phyloP scores from a whole-genome alignment of 2,797 vertebrate genomes.

The Fringilla coelebs region DNA sequence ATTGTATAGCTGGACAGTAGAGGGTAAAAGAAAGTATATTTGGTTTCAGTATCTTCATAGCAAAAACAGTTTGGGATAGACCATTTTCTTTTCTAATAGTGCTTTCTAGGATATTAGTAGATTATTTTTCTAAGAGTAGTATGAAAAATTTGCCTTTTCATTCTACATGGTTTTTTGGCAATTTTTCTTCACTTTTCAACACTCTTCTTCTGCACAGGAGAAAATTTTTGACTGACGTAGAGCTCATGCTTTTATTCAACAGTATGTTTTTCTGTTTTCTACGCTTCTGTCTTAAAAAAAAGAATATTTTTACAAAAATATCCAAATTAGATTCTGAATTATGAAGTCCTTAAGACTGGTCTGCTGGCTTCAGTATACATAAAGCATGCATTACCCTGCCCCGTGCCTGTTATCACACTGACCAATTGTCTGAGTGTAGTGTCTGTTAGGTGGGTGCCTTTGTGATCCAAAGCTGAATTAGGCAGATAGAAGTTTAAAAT shows the following conservation, averaged over 20 bases:
- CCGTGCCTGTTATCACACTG: background rate
- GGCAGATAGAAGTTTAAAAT: background rate
- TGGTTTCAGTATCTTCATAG: background rate
- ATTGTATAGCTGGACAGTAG: background rate
- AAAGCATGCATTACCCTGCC: background rate
- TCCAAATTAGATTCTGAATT: background rate
- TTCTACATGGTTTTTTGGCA: background rate
- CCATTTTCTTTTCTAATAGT: background rate
- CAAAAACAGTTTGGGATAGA: background rate
- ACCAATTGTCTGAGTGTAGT: background rate
- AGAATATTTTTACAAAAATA: background rate
- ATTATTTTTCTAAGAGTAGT: background rate
- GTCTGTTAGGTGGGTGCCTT: background rate
- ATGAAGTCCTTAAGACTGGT: background rate
- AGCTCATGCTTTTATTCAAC: background rate
- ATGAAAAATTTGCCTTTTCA: background rate
- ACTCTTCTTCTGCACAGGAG: background rate
- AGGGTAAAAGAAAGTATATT: background rate
- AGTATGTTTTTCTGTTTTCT: background rate
- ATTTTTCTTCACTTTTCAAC: background rate
- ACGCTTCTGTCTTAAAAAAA: background rate
- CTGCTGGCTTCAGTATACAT: background rate
- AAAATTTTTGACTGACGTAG: background rate
- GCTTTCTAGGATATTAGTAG: background rate
- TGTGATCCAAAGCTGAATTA: background rate